Evolutionary conservation across 2,113 vertebrate species (phyloP), one percentile per base, ranked within the genome.

Genomic region (Odocoileus hemionus): DNA sequence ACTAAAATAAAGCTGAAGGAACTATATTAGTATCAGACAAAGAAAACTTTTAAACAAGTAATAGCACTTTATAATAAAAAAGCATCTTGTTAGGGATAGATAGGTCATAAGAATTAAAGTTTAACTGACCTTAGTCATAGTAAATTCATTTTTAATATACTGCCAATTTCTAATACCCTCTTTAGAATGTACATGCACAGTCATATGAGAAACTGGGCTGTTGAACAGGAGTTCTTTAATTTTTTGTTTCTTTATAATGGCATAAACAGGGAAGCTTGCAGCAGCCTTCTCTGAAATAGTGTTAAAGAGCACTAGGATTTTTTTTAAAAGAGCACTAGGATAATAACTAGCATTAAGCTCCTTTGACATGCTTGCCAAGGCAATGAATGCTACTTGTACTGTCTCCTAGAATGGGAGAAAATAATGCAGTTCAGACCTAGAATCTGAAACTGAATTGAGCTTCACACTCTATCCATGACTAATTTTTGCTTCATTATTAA

Each of bases 61-160:
- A 50, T 61, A 79, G 26, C 30, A 86, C 25, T 55, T 33, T 28
- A 64, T 14, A 55, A 91, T 91, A 70, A 80, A 64, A 78, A 50
- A 30, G 45, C 8, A 33, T 64, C 50, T 86, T 86, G 47, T 79
- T 80, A 80, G 91, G 36, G 43, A 70, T 19, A 85, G 57, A 80
- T 45, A 50, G 4, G 15, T 61, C 57, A 61, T 39, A 50, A 39
- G 58, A 17, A 84, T 5, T 7, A 57, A 19, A 89, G 50, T 92
- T 92, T 52, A 95, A 87, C 1, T 61, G 28, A 85, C 43, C 57
- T 84, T 45, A 84, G 50, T 67, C 50, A 85, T 9, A 67, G 55
- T 78, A 94, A 96, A 78, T 36, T 94, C 83, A 91, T 88, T 91
- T 91, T 88, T 52, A 57, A 94, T 36, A 85, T 7, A 84, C 43